Percentiles rank a stretch among this genome's conserved stretches.
Evolutionary conservation across 2,888 invertebrate species (phyloP).

Genomic region (Lasioglossum zephyrum): DNA sequence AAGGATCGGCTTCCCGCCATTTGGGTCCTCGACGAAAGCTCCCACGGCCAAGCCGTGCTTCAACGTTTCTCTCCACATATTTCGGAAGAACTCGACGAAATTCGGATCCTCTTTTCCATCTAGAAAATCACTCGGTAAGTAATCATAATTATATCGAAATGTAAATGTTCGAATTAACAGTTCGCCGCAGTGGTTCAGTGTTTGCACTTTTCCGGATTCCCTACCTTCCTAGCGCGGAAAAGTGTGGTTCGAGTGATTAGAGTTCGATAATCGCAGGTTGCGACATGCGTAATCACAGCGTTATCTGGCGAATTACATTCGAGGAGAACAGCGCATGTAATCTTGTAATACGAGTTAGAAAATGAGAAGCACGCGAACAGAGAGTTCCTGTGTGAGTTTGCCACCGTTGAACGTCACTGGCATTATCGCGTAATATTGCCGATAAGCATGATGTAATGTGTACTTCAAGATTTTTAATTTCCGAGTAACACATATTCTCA

Average conservation of each 20-base stretch:
- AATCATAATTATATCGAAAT: not conserved
- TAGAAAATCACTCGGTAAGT: slow-evolving; percentile 52
- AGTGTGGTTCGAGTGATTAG: not conserved
- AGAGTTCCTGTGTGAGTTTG: not conserved
- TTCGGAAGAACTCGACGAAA: slow-evolving; percentile 69
- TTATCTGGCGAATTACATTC: not conserved
- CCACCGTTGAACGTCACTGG: not conserved
- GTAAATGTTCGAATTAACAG: not conserved
- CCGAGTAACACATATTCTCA: no score
- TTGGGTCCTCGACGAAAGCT: slow-evolving; percentile 79
- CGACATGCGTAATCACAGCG: not conserved
- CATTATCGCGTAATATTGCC: not conserved
- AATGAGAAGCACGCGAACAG: not conserved
- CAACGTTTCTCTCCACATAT: slow-evolving; percentile 75
- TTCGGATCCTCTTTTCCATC: slow-evolving; percentile 71
- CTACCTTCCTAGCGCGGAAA: not conserved
- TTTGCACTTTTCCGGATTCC: not conserved
- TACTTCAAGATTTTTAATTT: not conserved
- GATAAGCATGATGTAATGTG: not conserved
- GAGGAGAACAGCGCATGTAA: not conserved
- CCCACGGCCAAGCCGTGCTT: slow-evolving; percentile 77
- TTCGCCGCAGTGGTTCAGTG: not conserved
- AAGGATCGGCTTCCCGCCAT: slow-evolving; percentile 77
- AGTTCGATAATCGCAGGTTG: not conserved
- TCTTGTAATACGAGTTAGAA: not conserved